phyloP scores from a whole-genome alignment of 2,888 invertebrate genomes.

The Diaphora mendica region DNA sequence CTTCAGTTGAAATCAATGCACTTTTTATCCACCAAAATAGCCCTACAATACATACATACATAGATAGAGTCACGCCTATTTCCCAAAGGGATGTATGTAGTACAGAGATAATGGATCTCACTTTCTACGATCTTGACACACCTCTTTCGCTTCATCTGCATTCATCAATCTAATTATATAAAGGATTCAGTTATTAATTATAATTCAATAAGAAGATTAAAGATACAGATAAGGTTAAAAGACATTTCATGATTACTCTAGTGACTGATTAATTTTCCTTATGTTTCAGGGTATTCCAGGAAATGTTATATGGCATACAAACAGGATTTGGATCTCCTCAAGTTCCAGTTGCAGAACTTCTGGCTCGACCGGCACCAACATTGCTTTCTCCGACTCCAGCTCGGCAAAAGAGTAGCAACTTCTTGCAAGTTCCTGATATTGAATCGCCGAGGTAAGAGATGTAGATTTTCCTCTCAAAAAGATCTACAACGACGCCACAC shows the following conservation, averaged over 20 bases:
- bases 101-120: too few species aligned
- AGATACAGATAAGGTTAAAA: neutral
- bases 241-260: neutral
- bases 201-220: too few species aligned
- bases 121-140: too few species aligned
- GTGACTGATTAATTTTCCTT: neutral
- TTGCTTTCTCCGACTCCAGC: conserved; percentile 94
- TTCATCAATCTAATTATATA: too few species aligned
- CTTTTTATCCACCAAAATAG: too few species aligned
- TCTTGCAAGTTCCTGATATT: conserved; percentile 96
- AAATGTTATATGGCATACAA: conserved; percentile 97
- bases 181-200: too few species aligned
- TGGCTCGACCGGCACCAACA: conserved; percentile 94
- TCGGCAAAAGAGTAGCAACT: conserved; percentile 95
- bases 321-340: conserved; percentile 97
- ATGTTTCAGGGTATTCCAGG: conserved; percentile 92
- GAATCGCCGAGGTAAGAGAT: conserved; percentile 89
- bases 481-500: neutral
- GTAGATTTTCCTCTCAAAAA: neutral
- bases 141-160: too few species aligned
- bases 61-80: too few species aligned
- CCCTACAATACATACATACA: too few species aligned
- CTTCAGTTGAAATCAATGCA: too few species aligned
- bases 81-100: too few species aligned
- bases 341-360: conserved; percentile 95